Conservation (phyloP, 2,113 vertebrate species). For the Ophthalmotilapia sp. region DNA sequence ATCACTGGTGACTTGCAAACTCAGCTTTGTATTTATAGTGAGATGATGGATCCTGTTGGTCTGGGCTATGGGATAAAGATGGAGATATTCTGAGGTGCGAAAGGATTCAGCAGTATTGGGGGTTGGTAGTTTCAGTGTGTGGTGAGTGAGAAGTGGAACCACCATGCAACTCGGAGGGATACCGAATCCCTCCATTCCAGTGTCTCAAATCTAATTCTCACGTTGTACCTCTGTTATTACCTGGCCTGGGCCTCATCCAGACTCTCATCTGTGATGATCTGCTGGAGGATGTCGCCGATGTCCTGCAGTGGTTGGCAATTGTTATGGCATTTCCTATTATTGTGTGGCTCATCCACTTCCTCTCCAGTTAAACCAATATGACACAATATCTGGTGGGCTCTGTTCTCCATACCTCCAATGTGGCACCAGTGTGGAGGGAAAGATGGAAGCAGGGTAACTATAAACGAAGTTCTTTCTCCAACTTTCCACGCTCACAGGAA, state of each 20-base stretch:
- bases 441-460: neutral
- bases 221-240: constrained; percentile 33
- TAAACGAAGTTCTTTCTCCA: neutral
- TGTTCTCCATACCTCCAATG: constrained; percentile 61
- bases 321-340: constrained; percentile 50
- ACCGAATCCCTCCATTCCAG: neutral
- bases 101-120: neutral
- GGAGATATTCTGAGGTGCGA: neutral
- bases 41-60: neutral
- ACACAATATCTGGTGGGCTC: constrained; percentile 54
- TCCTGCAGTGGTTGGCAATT: constrained; percentile 64
- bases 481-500: neutral
- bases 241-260: constrained; percentile 81
- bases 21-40: neutral
- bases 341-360: constrained; percentile 52
- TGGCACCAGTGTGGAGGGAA: neutral
- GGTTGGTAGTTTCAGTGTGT: neutral
- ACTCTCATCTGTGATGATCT: constrained; percentile 83
- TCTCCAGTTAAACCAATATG: constrained; percentile 27
- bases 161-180: neutral
- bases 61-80: neutral
- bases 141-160: neutral
- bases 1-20: neutral
- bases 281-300: constrained; percentile 78
- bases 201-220: neutral